Conservation (phyloP, 2,797 vertebrate genomes). For the Phrynocephalus guinanensis region DNA sequence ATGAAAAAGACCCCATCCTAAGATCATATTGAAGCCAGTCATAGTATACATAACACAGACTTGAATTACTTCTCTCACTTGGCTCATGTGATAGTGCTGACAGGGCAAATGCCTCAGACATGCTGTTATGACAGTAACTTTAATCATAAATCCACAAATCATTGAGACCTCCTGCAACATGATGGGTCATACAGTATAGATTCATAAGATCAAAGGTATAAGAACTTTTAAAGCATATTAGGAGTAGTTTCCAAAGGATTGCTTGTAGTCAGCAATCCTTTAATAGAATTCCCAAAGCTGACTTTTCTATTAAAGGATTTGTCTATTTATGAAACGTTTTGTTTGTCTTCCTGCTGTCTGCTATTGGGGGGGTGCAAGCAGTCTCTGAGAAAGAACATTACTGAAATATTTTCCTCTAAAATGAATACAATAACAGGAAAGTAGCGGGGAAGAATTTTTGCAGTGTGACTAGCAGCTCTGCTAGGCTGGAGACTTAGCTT, state of each 20-base stretch:
- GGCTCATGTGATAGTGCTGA: background rate
- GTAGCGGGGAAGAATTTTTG: conserved; percentile 17
- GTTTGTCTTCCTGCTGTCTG: background rate
- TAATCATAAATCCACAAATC: accelerated
- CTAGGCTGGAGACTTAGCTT: conserved; percentile 20
- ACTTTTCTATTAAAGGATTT: background rate
- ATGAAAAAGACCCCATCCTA: background rate
- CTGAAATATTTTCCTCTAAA: conserved; percentile 37
- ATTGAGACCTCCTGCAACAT: background rate
- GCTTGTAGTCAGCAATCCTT: background rate
- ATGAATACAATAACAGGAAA: conserved; percentile 19
- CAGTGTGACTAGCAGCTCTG: background rate
- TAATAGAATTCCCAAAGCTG: background rate
- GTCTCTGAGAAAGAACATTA: conserved; percentile 36
- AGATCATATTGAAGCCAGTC: background rate
- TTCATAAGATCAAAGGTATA: background rate
- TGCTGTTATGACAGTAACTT: background rate
- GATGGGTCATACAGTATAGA: conserved; percentile 8
- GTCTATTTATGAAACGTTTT: background rate
- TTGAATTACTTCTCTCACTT: background rate
- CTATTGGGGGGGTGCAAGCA: background rate
- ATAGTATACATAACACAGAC: background rate
- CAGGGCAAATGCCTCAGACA: background rate
- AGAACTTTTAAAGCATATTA: background rate
- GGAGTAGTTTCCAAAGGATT: background rate